These are phyloP conservation scores for Troides helena DNA, from an alignment of 2,888 invertebrate species.

Conservation along the genomic window DNA sequence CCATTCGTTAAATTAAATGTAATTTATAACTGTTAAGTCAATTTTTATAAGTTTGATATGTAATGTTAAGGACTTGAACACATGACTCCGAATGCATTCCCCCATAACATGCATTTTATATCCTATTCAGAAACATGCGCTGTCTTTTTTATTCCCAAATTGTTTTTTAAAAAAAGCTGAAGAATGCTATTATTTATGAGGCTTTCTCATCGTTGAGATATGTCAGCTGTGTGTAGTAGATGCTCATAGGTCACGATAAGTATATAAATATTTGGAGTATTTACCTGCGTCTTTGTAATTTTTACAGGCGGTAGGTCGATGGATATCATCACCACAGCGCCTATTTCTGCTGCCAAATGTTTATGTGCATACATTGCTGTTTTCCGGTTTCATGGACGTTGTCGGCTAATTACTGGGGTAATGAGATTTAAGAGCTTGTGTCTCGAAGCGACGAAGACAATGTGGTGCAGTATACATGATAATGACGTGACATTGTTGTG, in stretches of 20 bases:
- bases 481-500: too few species aligned
- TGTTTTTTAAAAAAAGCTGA: constrained; percentile 5
- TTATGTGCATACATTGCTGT: too few species aligned
- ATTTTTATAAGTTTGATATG: constrained; percentile 66
- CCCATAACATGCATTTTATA: constrained; percentile 56
- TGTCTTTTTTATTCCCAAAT: constrained; percentile 35
- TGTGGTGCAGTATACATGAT: too few species aligned
- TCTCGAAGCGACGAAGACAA: too few species aligned
- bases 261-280: background rate
- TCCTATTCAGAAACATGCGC: constrained; percentile 40
- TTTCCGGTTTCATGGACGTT: too few species aligned
- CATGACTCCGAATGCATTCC: constrained; percentile 67
- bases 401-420: too few species aligned
- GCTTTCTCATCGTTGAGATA: constrained; percentile 55
- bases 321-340: too few species aligned
- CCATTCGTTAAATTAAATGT: constrained; percentile 44
- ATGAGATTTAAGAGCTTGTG: too few species aligned
- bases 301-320: too few species aligned
- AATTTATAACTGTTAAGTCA: constrained; percentile 60
- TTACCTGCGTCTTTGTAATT: too few species aligned
- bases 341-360: too few species aligned
- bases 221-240: constrained; percentile 20
- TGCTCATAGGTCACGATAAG: constrained; percentile 23
- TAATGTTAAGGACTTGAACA: constrained; percentile 47
- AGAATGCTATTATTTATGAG: constrained; percentile 19